Evolutionary conservation across 2,113 vertebrate species (phyloP).

Genomic region (Tyrannus savana): DNA sequence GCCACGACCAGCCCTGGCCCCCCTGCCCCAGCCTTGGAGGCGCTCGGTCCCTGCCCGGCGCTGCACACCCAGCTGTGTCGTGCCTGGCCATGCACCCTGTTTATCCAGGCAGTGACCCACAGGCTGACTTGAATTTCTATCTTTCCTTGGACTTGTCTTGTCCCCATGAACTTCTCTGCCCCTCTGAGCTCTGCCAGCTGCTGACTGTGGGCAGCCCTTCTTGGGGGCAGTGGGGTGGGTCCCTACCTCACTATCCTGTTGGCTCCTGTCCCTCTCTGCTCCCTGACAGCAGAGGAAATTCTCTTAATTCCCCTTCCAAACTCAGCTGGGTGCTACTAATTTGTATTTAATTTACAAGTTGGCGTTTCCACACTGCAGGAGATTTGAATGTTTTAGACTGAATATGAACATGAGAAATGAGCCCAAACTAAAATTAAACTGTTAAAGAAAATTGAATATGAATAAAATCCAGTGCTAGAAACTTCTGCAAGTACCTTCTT

Average conservation of each 20-base stretch:
- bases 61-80: neutral
- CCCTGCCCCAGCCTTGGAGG: neutral
- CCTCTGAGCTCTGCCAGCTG: neutral
- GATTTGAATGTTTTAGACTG: neutral
- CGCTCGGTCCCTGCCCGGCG: neutral
- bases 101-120: neutral
- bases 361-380: neutral
- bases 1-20: neutral
- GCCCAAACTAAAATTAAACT: neutral
- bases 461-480: neutral
- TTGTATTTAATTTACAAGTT: neutral
- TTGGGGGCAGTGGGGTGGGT: accelerated
- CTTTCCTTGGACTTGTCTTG: neutral
- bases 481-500: slow-evolving; percentile 22
- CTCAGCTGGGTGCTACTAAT: neutral
- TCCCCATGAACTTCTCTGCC: neutral
- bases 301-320: neutral
- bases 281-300: neutral
- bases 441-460: neutral
- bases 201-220: neutral
- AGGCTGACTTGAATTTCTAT: neutral
- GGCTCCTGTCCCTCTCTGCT: neutral
- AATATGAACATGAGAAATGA: neutral
- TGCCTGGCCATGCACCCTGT: neutral
- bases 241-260: accelerated